Percentiles rank a stretch among this genome's conserved stretches.
phyloP scores from a whole-genome alignment of 2,113 vertebrate species.

The Buteo buteo region DNA sequence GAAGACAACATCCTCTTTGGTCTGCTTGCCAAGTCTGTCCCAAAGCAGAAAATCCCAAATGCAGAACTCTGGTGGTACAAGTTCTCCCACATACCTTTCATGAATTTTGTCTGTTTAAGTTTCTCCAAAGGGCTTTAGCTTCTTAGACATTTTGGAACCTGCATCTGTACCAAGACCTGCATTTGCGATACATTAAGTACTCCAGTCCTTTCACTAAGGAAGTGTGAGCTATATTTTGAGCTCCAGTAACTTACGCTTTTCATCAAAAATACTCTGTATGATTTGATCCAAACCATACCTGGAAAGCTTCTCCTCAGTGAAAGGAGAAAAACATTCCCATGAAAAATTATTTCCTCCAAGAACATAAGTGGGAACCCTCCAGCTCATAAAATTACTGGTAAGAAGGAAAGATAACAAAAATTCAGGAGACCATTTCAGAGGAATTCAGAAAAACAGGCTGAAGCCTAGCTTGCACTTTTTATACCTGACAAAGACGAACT shows the following conservation, averaged over 20 bases:
- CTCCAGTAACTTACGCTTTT: neutral
- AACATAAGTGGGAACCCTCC: conserved; percentile 16
- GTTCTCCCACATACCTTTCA: neutral
- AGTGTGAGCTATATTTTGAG: neutral
- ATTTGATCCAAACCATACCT: conserved; percentile 27
- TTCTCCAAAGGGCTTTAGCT: neutral
- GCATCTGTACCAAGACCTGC: neutral
- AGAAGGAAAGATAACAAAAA: neutral
- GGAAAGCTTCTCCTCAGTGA: neutral
- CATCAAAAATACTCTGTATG: neutral
- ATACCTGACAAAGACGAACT: neutral
- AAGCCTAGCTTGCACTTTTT: neutral
- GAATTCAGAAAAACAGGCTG: neutral
- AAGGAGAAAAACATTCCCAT: conserved; percentile 18
- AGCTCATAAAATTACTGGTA: neutral
- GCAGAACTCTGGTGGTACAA: neutral
- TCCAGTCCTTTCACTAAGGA: neutral
- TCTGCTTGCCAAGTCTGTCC: neutral
- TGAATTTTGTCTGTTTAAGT: neutral
- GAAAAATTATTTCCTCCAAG: conserved; percentile 44
- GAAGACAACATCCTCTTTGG: neutral
- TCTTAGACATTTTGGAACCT: neutral
- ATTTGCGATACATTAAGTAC: neutral
- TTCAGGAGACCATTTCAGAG: neutral
- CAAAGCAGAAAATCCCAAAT: neutral